Conservation (phyloP, 2,888 invertebrate genomes). For the Catocala nupta region DNA sequence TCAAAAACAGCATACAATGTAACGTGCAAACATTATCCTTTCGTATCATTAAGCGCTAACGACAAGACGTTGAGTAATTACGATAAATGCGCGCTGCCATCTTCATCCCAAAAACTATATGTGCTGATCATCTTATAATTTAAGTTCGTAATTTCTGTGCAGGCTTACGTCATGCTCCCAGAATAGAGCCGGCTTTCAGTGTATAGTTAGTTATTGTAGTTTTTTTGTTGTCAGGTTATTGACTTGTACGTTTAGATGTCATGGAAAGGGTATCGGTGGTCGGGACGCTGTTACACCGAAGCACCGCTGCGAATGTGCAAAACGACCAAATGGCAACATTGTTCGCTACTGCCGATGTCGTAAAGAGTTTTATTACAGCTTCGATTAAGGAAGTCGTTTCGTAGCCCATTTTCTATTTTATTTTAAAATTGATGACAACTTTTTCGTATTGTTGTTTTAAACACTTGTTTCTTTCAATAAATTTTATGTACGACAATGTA, state of each 20-base stretch:
- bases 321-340: slow-evolving; percentile 25
- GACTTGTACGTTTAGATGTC: slow-evolving; percentile 82
- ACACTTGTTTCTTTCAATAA: no score
- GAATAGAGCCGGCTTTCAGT: slow-evolving; percentile 80
- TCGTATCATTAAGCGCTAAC: slow-evolving; percentile 46
- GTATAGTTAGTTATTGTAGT: slow-evolving; percentile 77
- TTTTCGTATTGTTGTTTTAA: no score
- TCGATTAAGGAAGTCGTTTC: slow-evolving; percentile 32
- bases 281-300: slow-evolving; percentile 42
- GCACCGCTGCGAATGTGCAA: slow-evolving; percentile 46
- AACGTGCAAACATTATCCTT: slow-evolving; percentile 3
- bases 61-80: slow-evolving; percentile 45
- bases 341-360: slow-evolving; percentile 26
- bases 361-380: slow-evolving; percentile 35
- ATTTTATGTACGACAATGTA: no score
- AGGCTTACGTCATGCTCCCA: slow-evolving; percentile 77
- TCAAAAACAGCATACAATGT: no score
- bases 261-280: slow-evolving; percentile 75
- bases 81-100: slow-evolving; percentile 54
- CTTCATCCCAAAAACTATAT: slow-evolving; percentile 50
- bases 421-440: no score
- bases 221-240: slow-evolving; percentile 82
- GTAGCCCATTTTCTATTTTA: no score
- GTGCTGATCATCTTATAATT: slow-evolving; percentile 58
- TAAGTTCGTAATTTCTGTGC: slow-evolving; percentile 61